phyloP scores from a whole-genome alignment of 2,888 invertebrate species.

The Lochmaea crataegi region DNA sequence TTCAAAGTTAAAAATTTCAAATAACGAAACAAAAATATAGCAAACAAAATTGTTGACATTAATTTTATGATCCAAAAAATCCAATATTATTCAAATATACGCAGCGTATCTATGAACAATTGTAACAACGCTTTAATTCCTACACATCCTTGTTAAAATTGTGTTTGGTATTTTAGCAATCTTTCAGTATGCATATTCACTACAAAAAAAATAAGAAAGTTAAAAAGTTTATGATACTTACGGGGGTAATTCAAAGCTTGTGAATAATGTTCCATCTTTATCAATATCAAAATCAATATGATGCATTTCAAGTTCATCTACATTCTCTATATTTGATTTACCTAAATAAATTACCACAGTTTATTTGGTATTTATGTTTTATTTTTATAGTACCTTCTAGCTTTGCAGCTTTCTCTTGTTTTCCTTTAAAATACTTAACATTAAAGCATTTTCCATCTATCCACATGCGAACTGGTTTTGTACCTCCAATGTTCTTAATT shows the following conservation, averaged over 20 bases:
- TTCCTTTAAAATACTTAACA: constrained; percentile 46
- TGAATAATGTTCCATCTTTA: constrained; percentile 69
- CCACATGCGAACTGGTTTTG: constrained; percentile 59
- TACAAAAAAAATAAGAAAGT: no score
- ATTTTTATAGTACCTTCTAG: not conserved
- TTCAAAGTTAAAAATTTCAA: no score
- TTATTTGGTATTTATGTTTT: not conserved
- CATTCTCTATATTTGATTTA: not conserved
- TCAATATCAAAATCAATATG: constrained; percentile 41
- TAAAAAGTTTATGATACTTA: constrained; percentile 37
- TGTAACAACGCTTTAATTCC: no score
- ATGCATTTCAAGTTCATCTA: constrained; percentile 17
- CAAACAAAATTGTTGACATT: no score
- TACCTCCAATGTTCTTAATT: constrained; percentile 35
- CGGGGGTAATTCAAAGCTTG: constrained; percentile 74
- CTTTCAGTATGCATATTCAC: no score
- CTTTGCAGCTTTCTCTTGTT: not conserved
- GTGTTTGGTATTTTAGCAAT: no score
- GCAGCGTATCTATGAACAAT: no score
- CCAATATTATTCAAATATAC: no score
- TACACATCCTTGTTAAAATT: no score
- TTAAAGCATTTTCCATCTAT: constrained; percentile 60
- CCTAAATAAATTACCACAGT: not conserved
- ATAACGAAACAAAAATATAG: no score
- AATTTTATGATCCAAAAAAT: no score